Conservation (phyloP, 2,113 vertebrate species). For the Piprites chloris region DNA sequence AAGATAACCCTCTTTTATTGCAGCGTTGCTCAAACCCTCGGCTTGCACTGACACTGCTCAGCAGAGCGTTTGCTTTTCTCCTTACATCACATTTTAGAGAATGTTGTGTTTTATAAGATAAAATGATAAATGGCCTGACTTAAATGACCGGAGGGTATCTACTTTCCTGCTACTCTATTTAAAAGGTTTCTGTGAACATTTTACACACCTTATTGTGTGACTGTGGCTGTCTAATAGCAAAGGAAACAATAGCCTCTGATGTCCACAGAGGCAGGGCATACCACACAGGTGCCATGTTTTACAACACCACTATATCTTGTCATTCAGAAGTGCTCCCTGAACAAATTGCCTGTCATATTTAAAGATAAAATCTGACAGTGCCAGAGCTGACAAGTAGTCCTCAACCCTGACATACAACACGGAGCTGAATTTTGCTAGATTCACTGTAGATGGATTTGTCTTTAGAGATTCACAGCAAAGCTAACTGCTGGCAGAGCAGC, state of each 20-base stretch:
- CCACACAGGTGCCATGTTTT: constrained; percentile 70
- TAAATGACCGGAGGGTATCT: constrained; percentile 48
- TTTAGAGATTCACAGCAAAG: constrained; percentile 48
- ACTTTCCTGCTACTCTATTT: constrained; percentile 35
- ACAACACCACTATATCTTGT: constrained; percentile 72
- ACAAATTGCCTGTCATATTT: constrained; percentile 65
- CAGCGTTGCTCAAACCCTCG: neutral
- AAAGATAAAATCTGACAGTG: constrained; percentile 63
- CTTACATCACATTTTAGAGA: neutral
- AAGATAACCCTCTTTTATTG: neutral
- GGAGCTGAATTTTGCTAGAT: constrained; percentile 41
- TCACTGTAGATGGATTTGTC: constrained; percentile 49
- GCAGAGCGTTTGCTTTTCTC: constrained; percentile 24
- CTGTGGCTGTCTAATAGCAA: constrained; percentile 41
- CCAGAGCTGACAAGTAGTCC: constrained; percentile 52
- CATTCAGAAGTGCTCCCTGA: constrained; percentile 61
- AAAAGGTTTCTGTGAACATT: constrained; percentile 63
- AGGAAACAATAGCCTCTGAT: constrained; percentile 59
- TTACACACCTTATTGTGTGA: constrained; percentile 43
- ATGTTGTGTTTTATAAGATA: constrained; percentile 51
- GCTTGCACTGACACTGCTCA: neutral
- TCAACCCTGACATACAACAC: constrained; percentile 40
- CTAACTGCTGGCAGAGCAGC: constrained; percentile 31
- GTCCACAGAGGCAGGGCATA: constrained; percentile 49
- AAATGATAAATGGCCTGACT: constrained; percentile 66